Percentiles rank a stretch among this genome's conserved stretches.
phyloP scores from a whole-genome alignment of 2,888 invertebrate species.

The Galerucella calmariensis region DNA sequence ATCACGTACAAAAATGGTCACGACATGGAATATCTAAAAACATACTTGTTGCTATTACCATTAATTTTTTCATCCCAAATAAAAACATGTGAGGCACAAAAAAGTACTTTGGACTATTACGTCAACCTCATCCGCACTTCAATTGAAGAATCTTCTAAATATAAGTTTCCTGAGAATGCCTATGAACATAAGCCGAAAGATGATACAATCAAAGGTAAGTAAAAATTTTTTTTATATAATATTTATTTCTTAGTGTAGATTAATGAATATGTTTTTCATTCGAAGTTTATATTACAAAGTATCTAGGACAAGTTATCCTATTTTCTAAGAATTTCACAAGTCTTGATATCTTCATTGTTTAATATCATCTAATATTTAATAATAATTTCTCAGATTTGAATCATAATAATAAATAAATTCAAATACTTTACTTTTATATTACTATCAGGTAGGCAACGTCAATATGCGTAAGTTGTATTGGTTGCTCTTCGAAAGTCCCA shows the following conservation, averaged over 20 bases:
- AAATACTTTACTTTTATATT: too few species aligned
- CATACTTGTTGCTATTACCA: neutral
- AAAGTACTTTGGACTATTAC: constrained; percentile 4
- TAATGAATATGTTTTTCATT: too few species aligned
- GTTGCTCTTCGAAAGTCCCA: too few species aligned
- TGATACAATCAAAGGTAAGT: neutral
- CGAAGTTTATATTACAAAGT: too few species aligned
- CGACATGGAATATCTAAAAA: neutral
- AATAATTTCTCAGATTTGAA: too few species aligned
- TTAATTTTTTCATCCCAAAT: neutral
- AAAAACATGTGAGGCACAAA: neutral
- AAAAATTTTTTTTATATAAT: neutral
- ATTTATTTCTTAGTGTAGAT: neutral
- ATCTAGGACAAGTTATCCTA: too few species aligned
- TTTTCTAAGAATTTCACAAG: too few species aligned
- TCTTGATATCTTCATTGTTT: too few species aligned
- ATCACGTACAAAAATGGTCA: neutral
- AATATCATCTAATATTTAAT: too few species aligned
- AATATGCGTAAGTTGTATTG: too few species aligned
- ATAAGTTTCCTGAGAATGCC: neutral
- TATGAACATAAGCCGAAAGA: neutral
- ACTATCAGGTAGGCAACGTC: too few species aligned
- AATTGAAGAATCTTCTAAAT: neutral
- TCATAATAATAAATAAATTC: too few species aligned
- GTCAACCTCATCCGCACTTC: neutral